These are phyloP conservation scores for Aegotheles bennettii DNA, from an alignment of 2,113 vertebrate genomes.

Conservation along the genomic window DNA sequence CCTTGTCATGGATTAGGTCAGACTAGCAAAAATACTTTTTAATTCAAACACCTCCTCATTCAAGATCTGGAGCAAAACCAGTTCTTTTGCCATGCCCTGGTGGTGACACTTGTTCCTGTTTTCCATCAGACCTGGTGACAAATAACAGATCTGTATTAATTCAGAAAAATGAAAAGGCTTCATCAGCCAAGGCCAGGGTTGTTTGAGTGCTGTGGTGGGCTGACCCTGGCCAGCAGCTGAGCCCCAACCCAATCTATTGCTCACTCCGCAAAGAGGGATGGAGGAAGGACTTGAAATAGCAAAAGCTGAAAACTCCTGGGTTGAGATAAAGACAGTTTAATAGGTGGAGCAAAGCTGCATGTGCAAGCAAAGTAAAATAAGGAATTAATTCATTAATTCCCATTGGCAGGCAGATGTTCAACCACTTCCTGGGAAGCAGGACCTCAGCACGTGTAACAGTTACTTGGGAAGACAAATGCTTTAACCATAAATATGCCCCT, in stretches of 20 bases:
- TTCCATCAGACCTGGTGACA: background rate
- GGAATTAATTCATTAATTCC: background rate
- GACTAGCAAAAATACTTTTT: background rate
- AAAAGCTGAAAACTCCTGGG: background rate
- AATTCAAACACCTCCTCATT: background rate
- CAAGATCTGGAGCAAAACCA: background rate
- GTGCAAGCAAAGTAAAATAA: background rate
- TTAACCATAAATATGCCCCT: background rate
- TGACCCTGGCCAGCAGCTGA: background rate
- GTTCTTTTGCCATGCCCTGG: background rate
- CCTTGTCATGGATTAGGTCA: background rate
- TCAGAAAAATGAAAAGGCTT: background rate
- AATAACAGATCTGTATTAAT: background rate
- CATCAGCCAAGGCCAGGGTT: background rate
- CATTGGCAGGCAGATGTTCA: background rate
- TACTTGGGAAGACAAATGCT: background rate
- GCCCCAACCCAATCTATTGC: background rate
- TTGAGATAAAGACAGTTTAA: background rate
- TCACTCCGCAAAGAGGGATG: background rate
- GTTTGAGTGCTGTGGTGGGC: background rate
- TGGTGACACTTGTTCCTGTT: background rate
- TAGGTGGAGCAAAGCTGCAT: background rate
- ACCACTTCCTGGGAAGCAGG: background rate
- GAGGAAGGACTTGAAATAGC: background rate
- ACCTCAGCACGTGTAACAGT: accelerated